Conservation (phyloP, 2,113 vertebrate genomes). For the Amblyornis subalaris region DNA sequence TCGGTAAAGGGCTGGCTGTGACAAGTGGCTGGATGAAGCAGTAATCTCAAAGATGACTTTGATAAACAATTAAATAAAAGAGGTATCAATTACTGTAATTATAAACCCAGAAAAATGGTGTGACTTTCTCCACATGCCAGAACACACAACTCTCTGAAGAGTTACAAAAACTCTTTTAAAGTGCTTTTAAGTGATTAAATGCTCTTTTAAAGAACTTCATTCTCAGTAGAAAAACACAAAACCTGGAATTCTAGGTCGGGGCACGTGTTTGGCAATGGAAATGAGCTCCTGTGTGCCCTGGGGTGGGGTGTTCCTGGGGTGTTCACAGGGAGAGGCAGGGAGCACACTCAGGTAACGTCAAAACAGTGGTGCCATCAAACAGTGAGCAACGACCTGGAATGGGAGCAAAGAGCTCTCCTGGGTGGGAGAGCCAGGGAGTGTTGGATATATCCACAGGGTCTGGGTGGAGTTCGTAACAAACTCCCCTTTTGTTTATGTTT, state of each 20-base stretch:
- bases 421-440: background rate
- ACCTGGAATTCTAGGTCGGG: background rate
- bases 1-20: background rate
- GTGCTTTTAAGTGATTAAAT: background rate
- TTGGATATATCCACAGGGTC: background rate
- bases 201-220: background rate
- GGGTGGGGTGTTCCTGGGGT: background rate
- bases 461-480: background rate
- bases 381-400: too few species aligned
- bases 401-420: background rate
- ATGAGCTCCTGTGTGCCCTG: background rate
- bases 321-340: accelerated
- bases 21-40: background rate
- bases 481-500: background rate
- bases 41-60: background rate
- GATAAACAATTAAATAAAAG: background rate
- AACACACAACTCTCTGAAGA: background rate
- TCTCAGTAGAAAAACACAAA: background rate
- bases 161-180: background rate
- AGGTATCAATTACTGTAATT: background rate
- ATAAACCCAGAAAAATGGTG: background rate
- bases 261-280: background rate
- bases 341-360: accelerated
- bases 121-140: background rate
- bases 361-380: too few species aligned